Evolutionary conservation across 2,888 invertebrate species (phyloP), one percentile per base, ranked within the genome.

Genomic region (Pycnomerus fuliginosus): DNA sequence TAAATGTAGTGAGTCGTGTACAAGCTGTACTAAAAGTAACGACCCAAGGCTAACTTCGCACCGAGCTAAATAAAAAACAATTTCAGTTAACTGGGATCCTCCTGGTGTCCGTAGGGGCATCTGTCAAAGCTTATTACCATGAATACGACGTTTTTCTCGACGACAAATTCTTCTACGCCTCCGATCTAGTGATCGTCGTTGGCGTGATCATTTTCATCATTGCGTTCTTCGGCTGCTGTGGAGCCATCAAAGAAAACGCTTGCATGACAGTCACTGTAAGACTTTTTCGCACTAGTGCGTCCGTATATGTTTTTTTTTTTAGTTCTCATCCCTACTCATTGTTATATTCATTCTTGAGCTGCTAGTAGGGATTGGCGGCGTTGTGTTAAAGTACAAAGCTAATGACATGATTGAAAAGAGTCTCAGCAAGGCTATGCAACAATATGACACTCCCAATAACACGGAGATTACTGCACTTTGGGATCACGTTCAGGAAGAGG

Each of bases 181-280:
- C 95, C 1, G 82, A 90, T 22, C 78, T 94, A 36, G 78, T 96
- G 53, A 90, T 96, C 60, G 79, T 88, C 39, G 84, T 93, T 12
- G 95, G 95, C 8, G 76, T 86, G 11, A 77, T 92, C 47, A 87
- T 95, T 61, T 91, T 94, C 71, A 74, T 93, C 35, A 87, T 96
- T 11, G 90, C 94, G 33, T 93, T 95, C 79, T 85, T 96, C 58
- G 97, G 96, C 53, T 97, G 95, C 76, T 96, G 93, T 62, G 97
- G 97, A 22, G 95, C 96, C 11, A 80, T 91, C 43, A 90, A 90
- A 66, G 95, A 96, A 74, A 95, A 90, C 73, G 87, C 91, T 64
- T 93, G 92, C 77, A 90, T 96, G 87, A 87, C 93, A 48, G 81
- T 90, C 52, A 88, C 89, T 48, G 94, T 94, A 74, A 84, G 85